phyloP scores from a whole-genome alignment of 2,113 vertebrate species.

The Podocnemis expansa region DNA sequence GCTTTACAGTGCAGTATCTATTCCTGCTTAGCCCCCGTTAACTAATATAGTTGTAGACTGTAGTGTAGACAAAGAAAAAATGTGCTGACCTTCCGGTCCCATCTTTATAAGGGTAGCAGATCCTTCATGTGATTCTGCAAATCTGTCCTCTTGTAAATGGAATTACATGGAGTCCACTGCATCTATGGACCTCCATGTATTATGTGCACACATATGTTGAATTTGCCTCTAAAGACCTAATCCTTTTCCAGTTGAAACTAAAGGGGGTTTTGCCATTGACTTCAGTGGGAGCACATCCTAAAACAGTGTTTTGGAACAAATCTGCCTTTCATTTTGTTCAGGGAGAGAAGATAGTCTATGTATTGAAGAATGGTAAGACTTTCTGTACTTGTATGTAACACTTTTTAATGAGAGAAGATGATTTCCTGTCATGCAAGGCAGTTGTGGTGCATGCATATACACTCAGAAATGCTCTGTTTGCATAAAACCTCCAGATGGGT shows the following conservation, averaged over 20 bases:
- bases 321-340: background rate
- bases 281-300: background rate
- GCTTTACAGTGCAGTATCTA: background rate
- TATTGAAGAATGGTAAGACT: background rate
- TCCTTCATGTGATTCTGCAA: background rate
- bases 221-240: background rate
- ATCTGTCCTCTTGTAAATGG: background rate
- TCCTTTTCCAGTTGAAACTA: background rate
- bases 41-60: background rate
- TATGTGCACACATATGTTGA: background rate
- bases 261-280: background rate
- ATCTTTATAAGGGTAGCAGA: background rate
- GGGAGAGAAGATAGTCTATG: background rate
- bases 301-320: background rate
- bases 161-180: background rate
- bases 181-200: background rate
- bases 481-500: background rate
- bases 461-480: background rate
- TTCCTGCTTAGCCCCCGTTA: background rate
- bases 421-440: background rate
- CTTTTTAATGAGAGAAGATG: background rate
- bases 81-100: background rate
- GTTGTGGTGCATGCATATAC: background rate
- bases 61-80: background rate
- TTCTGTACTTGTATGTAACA: background rate